Percentiles rank a stretch among this genome's conserved stretches.
Conservation (phyloP, 2,888 invertebrate species). For the Alloplasta piceator region DNA sequence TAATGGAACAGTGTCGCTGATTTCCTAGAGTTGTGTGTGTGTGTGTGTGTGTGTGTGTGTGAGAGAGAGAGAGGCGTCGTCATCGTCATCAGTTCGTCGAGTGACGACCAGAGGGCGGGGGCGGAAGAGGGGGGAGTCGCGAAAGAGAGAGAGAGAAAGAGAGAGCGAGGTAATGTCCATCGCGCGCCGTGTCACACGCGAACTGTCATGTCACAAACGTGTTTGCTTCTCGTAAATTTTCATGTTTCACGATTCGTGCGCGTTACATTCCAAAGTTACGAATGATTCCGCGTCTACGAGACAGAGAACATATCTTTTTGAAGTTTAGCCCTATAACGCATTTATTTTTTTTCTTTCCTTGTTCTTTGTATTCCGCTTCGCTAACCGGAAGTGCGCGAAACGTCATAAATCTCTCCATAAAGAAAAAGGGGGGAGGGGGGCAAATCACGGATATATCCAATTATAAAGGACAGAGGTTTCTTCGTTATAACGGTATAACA, state of each 20-base stretch:
- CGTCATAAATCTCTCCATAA: constrained; percentile 43
- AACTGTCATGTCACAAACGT: constrained; percentile 70
- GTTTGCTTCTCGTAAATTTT: constrained; percentile 46
- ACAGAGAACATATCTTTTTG: not conserved
- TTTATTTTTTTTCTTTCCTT: constrained; percentile 7
- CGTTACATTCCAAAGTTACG: constrained; percentile 17
- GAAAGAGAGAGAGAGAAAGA: constrained; percentile 32
- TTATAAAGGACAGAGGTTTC: constrained; percentile 51
- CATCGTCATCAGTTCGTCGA: constrained; percentile 66
- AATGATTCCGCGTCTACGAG: constrained; percentile 2
- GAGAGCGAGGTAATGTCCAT: constrained; percentile 60
- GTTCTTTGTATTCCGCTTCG: not conserved
- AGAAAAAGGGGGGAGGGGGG: constrained; percentile 5
- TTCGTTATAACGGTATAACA: constrained; percentile 52
- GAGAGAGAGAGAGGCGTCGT: constrained; percentile 66
- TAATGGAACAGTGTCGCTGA: constrained; percentile 56
- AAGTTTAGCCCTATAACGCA: not conserved
- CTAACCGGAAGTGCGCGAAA: constrained; percentile 38
- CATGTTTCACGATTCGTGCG: constrained; percentile 34
- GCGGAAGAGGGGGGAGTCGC: constrained; percentile 40
- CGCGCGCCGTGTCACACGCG: constrained; percentile 64
- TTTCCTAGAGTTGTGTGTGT: constrained; percentile 50
- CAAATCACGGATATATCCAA: constrained; percentile 32
- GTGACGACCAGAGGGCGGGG: constrained; percentile 48
- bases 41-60: constrained; percentile 20